Evolutionary conservation across 2,113 vertebrate genomes (phyloP).

Genomic region (Microtus richardsoni): DNA sequence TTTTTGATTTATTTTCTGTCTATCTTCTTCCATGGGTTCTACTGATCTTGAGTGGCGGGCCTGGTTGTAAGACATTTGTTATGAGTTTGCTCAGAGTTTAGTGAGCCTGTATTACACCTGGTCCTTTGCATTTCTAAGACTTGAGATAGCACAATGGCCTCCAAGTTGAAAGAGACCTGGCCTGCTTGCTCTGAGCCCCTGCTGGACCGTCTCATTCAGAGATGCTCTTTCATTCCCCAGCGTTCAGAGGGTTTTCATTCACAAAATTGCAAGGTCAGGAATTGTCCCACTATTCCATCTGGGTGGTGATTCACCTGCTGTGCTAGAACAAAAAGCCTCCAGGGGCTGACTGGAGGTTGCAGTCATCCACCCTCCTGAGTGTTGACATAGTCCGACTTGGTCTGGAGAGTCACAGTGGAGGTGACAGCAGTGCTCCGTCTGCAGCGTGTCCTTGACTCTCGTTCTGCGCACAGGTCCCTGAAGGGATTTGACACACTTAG

Average conservation of each 20-base stretch:
- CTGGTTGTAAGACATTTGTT: background rate
- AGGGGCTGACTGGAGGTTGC: background rate
- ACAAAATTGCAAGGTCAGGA: background rate
- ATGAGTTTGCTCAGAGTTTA: background rate
- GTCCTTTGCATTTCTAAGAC: background rate
- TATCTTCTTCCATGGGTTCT: background rate
- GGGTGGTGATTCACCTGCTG: background rate
- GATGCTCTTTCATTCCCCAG: background rate
- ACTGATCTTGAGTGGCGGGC: background rate
- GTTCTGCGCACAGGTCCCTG: background rate
- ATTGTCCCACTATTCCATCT: background rate
- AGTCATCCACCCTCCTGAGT: too few relatives aligned
- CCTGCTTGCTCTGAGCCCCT: background rate
- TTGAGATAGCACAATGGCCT: background rate
- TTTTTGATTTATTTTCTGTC: background rate
- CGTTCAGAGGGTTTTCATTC: background rate
- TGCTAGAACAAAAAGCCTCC: background rate
- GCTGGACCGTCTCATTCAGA: background rate
- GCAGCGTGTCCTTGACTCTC: background rate
- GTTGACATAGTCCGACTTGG: background rate
- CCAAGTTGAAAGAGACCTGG: background rate
- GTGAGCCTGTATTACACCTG: background rate
- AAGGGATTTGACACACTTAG: background rate
- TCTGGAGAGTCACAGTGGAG: background rate
- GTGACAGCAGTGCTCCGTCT: background rate